Base-by-base conservation (phyloP, 2,113 vertebrate genomes). In the Mola mola region DNA sequence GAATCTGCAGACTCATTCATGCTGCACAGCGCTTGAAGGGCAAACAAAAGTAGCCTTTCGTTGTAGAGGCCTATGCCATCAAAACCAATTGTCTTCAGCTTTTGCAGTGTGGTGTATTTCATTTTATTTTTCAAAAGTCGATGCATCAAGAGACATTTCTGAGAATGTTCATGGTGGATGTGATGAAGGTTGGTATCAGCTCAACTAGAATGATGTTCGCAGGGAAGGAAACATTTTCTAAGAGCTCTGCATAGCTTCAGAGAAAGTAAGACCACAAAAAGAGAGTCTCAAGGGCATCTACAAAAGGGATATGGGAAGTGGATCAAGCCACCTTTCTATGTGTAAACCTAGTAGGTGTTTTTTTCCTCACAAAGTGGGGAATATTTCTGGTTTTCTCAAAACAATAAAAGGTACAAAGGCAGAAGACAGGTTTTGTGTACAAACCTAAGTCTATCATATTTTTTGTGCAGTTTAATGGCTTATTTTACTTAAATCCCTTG, bases 31-130 rank as follows among this genome's bases (percentile, higher is more conserved):
- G 22, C 49, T 56, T 81, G 26, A 65, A 81, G 77, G 72, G 47
- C 66, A 78, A 74, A 71, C 33, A 67, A 17, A 66, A 56, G 36
- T 33, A 69, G 25, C 11, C n/a, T 65, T 82, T 56, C 55, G 60
- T 59, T 64, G 36, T 26, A 3, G 25, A 28, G 40, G 34, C 24
- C 34, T 55, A 37, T 28, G 57, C 67, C 60, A 75, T 75, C 52
- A 64, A 70, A 70, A 42, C 19, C 9, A 28, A 26, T 19, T 56
- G 31, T 58, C 38, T 66, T 38, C 17, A 62, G 15, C 8, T 43
- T 56, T 75, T 36, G 60, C 16, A 60, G 40, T 31, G 17, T 65
- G 19, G 17, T 13, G 17, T 72, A 53, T 46, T 43, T 42, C 2
- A 29, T 38, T 60, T 33, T 46, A 17, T 28, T 19, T 59, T 57